Evolutionary conservation across 2,113 vertebrate genomes (phyloP), one percentile per base, ranked within the genome.

Genomic region (Haemorhous mexicanus): DNA sequence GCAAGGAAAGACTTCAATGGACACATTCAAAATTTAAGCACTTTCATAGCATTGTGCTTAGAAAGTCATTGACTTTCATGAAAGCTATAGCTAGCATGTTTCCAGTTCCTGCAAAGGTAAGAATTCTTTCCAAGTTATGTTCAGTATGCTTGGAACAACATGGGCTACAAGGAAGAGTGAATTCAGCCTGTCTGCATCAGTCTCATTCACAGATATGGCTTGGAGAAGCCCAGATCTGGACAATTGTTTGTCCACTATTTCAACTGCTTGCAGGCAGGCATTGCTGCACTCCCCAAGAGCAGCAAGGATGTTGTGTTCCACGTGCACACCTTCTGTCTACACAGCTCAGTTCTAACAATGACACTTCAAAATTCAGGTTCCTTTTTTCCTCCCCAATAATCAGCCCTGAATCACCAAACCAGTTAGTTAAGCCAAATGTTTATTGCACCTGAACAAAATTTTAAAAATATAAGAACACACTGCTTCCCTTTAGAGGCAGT

Each of bases 11-110:
- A 55, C 32, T 85, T 63, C 72, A 78, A 28, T 32, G 59, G 79
- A 86, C 28, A 80, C 35, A 64, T 86, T 95, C 82, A 86, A 83
- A 91, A 93, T 80, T 35, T 67, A 88, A 88, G 64, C 32, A 55
- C 59, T 80, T 93, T 91, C 39, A 66, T 6, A 91, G 53, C 41
- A 74, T n/a, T 17, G 1, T 61, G n/a, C 62, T 46, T 33, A 66
- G 37, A 50, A 95, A 93, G 62, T 28, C 50, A 83, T 18, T 83
- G 82, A 85, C 72, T 79, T 95, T 55, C 81, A 84, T 50, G 30
- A 95, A 75, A 76, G 85, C 59, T 90, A 66, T 74, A 77, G 46
- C 82, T 74, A 86, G 75, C 58, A 11, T 1, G 4, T 39, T 76
- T 81, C 52, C 62, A 87, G 24, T 16, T 75, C 39, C 66, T 73